Conservation (phyloP, 2,113 vertebrate species). For the Lipophrys pholis region DNA sequence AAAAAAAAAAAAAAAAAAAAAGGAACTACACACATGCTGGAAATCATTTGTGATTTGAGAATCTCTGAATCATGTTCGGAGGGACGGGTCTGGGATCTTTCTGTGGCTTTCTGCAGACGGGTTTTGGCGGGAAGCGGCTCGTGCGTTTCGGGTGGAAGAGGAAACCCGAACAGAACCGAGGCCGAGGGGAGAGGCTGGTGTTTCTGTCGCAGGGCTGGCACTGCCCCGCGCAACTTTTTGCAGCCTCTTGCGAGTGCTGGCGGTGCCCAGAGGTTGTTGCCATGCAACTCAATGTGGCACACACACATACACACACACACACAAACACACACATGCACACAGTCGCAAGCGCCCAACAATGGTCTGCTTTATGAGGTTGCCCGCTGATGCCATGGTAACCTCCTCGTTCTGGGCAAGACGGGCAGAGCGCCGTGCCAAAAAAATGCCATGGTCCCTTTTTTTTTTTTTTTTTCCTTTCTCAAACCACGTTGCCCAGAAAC, state of each 20-base stretch:
- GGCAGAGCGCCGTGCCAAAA: constrained; percentile 81
- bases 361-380: constrained; percentile 87
- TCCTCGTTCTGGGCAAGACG: constrained; percentile 84
- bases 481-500: constrained; percentile 86
- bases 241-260: constrained; percentile 65
- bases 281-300: constrained; percentile 81
- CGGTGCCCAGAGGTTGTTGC: constrained; percentile 84
- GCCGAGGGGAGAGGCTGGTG: constrained; percentile 43
- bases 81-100: constrained; percentile 40
- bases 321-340: constrained; percentile 52
- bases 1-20: no score
- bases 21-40: no score
- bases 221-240: constrained; percentile 58
- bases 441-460: constrained; percentile 84
- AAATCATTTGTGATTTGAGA: constrained; percentile 35
- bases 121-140: constrained; percentile 16
- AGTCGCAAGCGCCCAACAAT: constrained; percentile 81
- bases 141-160: constrained; percentile 7
- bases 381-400: constrained; percentile 88
- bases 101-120: constrained; percentile 25
- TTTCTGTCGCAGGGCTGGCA: constrained; percentile 73
- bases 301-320: constrained; percentile 52
- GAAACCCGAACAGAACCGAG: constrained; percentile 1
- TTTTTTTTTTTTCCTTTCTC: constrained; percentile 60
- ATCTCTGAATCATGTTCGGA: constrained; percentile 48